Conservation (phyloP, 2,797 vertebrate species). For the Chelon labrosus region DNA sequence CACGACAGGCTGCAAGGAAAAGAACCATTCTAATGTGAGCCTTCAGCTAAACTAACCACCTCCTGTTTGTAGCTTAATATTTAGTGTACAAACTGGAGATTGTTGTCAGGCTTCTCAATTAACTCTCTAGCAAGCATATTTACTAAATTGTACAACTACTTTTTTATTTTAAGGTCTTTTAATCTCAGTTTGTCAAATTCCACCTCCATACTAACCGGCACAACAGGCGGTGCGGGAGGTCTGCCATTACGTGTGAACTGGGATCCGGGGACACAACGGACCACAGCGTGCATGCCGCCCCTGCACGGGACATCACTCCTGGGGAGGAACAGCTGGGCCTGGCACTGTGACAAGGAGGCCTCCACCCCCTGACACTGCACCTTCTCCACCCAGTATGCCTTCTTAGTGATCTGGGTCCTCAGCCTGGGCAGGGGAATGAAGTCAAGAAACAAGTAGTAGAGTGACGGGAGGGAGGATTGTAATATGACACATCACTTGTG, state of each 20-base stretch:
- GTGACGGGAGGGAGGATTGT: background rate
- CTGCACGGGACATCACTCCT: slow-evolving; percentile 84
- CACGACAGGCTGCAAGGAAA: slow-evolving; percentile 78
- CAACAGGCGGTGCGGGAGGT: slow-evolving; percentile 64
- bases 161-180: background rate
- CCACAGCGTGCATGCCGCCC: slow-evolving; percentile 88
- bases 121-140: background rate
- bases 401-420: slow-evolving; percentile 86
- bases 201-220: slow-evolving; percentile 67
- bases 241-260: slow-evolving; percentile 78
- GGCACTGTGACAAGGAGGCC: slow-evolving; percentile 88
- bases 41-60: no score
- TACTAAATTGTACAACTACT: background rate
- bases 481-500: background rate
- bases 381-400: slow-evolving; percentile 94
- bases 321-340: slow-evolving; percentile 82
- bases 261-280: slow-evolving; percentile 88
- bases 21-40: background rate
- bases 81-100: no score
- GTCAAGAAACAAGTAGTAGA: slow-evolving; percentile 1
- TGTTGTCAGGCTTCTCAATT: background rate
- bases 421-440: slow-evolving; percentile 78
- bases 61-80: no score
- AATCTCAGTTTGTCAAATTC: background rate
- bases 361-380: slow-evolving; percentile 90